Evolutionary conservation across 2,797 vertebrate genomes (phyloP), one percentile per base, ranked within the genome.

Genomic region (Tapera naevia): DNA sequence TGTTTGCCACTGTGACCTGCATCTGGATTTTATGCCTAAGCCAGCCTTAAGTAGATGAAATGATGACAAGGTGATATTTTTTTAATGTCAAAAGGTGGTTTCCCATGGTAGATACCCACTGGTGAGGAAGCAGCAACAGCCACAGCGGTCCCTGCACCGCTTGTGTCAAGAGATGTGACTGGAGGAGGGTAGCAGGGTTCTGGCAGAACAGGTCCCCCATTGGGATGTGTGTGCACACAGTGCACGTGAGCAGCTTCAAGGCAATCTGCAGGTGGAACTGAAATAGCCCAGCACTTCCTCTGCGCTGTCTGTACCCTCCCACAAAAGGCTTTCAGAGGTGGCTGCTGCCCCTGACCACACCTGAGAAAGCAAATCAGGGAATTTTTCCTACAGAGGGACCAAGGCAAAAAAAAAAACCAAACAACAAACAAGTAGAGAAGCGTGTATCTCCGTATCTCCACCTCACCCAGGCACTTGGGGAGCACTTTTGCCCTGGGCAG

Each of bases 181-280:
- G 43, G 64, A 10, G 5, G 16, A n/a, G 22, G 24, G 30, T 5
- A 16, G 46, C 9, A 6, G 30, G 27, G 58, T 32, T n/a, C 35
- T 35, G 25, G 74, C 54, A 45, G 70, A 48, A 16, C 45, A 7
- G 35, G 32, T 43, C 7, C 23, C 24, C 27, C 33, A 4, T 32
- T 5, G 0, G 3, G 1, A 5, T 3, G 14, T 8, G 10, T 41
- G 0, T 13, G 3, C 17, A 7, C 10, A 13, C 2, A 3, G 10
- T 3, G 33, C 17, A 2, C 39, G 4, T 1, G 0, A 28, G 58
- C 74, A 35, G 62, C 16, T 7, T 33, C 3, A 10, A 19, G 2
- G 21, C 37, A 24, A 32, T 2, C 41, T n/a, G 33, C 28, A 24
- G 30, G 46, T 0, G 1, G 43, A n/a, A 27, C 3, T 1, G 16